Evolutionary conservation across 2,113 vertebrate genomes (phyloP).

Genomic region (Dasypus novemcinctus): DNA sequence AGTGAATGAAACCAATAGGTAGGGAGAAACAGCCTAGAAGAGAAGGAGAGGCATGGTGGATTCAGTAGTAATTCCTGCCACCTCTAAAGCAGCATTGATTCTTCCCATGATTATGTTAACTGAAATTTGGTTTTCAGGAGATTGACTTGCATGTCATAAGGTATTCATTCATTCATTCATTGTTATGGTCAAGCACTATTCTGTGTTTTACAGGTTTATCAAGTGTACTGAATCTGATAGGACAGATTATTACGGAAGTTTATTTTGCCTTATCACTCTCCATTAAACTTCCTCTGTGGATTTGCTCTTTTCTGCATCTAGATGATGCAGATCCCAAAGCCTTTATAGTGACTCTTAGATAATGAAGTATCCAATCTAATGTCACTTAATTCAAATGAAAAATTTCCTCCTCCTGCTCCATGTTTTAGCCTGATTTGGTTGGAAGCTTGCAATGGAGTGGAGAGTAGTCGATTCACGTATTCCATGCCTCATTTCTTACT

Average conservation of each 20-base stretch:
- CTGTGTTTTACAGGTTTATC: background rate
- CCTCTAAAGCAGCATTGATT: background rate
- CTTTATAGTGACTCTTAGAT: background rate
- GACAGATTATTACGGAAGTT: background rate
- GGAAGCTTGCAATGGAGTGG: background rate
- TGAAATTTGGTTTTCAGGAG: background rate
- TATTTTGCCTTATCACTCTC: background rate
- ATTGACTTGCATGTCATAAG: background rate
- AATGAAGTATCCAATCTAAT: background rate
- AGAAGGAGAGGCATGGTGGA: background rate
- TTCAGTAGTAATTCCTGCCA: background rate
- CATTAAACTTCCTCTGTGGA: background rate
- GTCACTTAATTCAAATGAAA: background rate
- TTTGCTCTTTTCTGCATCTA: background rate
- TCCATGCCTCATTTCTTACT: background rate
- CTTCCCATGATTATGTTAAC: background rate
- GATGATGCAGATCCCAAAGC: background rate
- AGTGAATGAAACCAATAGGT: background rate
- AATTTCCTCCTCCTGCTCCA: background rate
- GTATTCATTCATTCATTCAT: background rate
- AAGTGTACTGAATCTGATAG: background rate
- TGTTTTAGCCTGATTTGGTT: background rate
- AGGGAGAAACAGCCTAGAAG: background rate
- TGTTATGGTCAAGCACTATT: background rate
- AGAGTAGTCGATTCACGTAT: background rate